Percentiles rank a stretch among this genome's conserved stretches.
phyloP scores from a whole-genome alignment of 2,888 invertebrate species.

The Galerucella calmariensis region DNA sequence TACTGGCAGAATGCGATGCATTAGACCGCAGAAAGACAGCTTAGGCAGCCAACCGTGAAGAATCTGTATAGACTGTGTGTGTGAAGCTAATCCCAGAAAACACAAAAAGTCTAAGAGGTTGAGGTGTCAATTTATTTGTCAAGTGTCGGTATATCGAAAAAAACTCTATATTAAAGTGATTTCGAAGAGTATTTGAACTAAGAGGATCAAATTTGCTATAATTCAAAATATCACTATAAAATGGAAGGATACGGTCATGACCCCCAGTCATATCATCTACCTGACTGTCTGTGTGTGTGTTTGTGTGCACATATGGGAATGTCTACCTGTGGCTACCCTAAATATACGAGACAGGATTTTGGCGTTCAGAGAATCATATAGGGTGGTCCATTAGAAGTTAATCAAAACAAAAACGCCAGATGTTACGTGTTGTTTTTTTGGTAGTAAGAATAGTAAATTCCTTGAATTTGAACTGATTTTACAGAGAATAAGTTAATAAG shows the following conservation, averaged over 20 bases:
- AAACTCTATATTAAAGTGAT: too few species aligned
- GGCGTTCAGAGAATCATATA: not conserved
- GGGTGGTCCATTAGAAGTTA: not conserved
- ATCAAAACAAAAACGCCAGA: slow-evolving; percentile 4
- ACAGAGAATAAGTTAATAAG: not conserved
- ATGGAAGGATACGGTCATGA: not conserved
- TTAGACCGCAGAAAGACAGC: too few species aligned
- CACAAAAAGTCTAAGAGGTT: too few species aligned
- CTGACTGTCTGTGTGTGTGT: not conserved
- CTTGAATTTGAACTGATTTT: not conserved
- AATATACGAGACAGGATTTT: not conserved
- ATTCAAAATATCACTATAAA: not conserved
- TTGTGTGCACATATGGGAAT: not conserved
- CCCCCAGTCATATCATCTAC: not conserved
- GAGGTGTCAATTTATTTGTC: too few species aligned
- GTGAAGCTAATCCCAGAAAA: too few species aligned
- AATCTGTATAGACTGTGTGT: too few species aligned
- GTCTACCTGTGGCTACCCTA: not conserved
- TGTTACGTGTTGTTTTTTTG: not conserved
- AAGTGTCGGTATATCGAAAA: too few species aligned
- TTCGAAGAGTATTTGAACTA: too few species aligned
- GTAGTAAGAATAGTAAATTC: not conserved
- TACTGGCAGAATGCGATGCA: too few species aligned
- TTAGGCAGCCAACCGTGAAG: too few species aligned
- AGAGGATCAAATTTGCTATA: not conserved